Evolutionary conservation across 2,113 vertebrate species (phyloP).

Genomic region (Lagenorhynchus albirostris): DNA sequence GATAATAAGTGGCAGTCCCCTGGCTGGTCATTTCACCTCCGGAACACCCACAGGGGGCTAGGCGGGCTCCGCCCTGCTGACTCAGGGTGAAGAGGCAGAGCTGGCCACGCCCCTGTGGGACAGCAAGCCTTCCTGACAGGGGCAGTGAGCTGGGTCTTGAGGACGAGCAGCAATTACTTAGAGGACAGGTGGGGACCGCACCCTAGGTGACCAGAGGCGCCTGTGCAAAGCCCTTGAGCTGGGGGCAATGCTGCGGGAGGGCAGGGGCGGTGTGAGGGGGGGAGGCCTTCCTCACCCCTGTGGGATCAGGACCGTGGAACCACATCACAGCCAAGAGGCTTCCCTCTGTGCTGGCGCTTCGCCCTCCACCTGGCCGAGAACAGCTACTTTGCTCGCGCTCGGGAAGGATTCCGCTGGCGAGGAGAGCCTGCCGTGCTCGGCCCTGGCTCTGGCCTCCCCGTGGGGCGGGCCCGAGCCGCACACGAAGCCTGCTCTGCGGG

Average conservation of each 20-base stretch:
- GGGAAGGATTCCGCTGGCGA: not conserved
- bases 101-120: not conserved
- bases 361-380: not conserved
- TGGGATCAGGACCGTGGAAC: fast-evolving
- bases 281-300: not conserved
- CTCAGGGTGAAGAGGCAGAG: not conserved
- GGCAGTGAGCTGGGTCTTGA: not conserved
- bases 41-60: not conserved
- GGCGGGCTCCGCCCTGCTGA: not conserved
- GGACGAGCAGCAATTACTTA: not conserved
- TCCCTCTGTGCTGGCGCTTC: not conserved
- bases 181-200: no score
- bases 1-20: no score
- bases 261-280: fast-evolving
- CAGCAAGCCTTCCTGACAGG: not conserved
- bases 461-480: not conserved
- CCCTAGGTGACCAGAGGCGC: not conserved
- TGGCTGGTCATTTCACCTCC: not conserved
- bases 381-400: not conserved
- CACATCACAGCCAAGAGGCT: not conserved
- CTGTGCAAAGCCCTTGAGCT: not conserved
- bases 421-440: not conserved
- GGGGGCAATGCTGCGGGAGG: not conserved
- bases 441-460: not conserved
- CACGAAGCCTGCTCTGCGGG: slow-evolving; percentile 44